Evolutionary conservation across 2,888 invertebrate genomes (phyloP).

Genomic region (Cartodere bifasciata): DNA sequence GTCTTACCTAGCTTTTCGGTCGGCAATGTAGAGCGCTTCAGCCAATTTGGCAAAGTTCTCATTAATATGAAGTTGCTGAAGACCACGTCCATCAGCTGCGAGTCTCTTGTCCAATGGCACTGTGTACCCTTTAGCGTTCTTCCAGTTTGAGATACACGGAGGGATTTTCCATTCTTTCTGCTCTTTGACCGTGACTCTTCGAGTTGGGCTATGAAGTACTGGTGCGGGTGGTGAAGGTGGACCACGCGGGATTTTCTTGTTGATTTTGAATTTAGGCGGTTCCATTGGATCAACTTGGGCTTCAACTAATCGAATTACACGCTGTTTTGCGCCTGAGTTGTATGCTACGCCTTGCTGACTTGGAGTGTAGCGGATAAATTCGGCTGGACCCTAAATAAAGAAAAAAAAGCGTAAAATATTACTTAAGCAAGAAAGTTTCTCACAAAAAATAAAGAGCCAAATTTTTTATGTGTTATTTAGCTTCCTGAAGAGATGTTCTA

Average conservation of each 20-base stretch:
- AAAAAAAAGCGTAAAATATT: no score
- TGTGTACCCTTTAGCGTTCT: constrained; percentile 96
- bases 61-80: constrained; percentile 95
- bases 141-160: constrained; percentile 99
- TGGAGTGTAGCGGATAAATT: constrained; percentile 96
- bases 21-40: constrained; percentile 95
- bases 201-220: constrained; percentile 94
- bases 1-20: constrained; percentile 83
- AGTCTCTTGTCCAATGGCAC: constrained; percentile 95
- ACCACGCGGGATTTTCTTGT: constrained; percentile 96
- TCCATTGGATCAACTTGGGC: constrained; percentile 96
- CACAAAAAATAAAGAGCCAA: no score
- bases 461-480: no score
- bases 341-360: constrained; percentile 90
- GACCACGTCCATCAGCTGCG: constrained; percentile 94
- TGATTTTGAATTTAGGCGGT: constrained; percentile 95
- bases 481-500: no score
- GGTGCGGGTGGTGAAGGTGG: constrained; percentile 99
- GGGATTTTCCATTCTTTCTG: constrained; percentile 99
- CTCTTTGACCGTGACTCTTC: constrained; percentile 95
- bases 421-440: no score
- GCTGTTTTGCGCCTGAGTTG: constrained; percentile 94
- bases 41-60: constrained; percentile 98
- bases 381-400: constrained; percentile 84
- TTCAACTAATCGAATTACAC: constrained; percentile 92